Conservation (phyloP, 1,140 invertebrate species). For the Atopsyche davidsoni region DNA sequence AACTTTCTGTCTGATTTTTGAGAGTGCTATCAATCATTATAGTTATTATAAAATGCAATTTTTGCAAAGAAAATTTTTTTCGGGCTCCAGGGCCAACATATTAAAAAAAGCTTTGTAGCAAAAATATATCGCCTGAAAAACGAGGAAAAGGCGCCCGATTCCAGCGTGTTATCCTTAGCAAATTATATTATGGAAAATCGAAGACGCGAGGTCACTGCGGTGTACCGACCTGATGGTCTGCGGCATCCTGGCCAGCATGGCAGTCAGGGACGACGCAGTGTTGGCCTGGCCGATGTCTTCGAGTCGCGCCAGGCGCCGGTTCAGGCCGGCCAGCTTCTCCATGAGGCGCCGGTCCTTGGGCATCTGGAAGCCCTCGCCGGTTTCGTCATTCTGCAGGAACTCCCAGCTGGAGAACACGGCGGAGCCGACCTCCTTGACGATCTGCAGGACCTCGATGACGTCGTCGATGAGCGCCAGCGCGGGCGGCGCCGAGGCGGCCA, state of each 20-base stretch:
- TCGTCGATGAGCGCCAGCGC: conserved; percentile 47
- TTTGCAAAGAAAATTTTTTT: too few relatives aligned
- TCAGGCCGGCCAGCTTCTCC: conserved; percentile 31
- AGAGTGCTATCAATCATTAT: too few relatives aligned
- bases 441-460: conserved; percentile 53
- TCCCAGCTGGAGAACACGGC: conserved; percentile 57
- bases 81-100: too few relatives aligned
- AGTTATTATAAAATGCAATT: too few relatives aligned
- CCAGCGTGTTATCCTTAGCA: too few relatives aligned
- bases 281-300: conserved; percentile 39
- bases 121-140: too few relatives aligned
- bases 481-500: conserved; percentile 8
- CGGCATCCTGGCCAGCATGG: conserved; percentile 37
- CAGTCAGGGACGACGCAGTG: conserved; percentile 34
- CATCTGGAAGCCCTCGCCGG: conserved; percentile 49
- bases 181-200: too few relatives aligned
- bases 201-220: too few relatives aligned
- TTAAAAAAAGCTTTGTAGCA: too few relatives aligned
- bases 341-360: conserved; percentile 45
- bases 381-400: conserved; percentile 49
- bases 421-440: conserved; percentile 54
- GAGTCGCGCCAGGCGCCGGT: conserved; percentile 34
- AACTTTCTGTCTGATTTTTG: too few relatives aligned
- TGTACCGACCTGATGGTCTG: conserved; percentile 16
- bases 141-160: too few relatives aligned